A percentile compares a stretch with the other conserved stretches of the same genome.
phyloP scores from a whole-genome alignment of 2,113 vertebrate genomes.

The Sorex fumeus region DNA sequence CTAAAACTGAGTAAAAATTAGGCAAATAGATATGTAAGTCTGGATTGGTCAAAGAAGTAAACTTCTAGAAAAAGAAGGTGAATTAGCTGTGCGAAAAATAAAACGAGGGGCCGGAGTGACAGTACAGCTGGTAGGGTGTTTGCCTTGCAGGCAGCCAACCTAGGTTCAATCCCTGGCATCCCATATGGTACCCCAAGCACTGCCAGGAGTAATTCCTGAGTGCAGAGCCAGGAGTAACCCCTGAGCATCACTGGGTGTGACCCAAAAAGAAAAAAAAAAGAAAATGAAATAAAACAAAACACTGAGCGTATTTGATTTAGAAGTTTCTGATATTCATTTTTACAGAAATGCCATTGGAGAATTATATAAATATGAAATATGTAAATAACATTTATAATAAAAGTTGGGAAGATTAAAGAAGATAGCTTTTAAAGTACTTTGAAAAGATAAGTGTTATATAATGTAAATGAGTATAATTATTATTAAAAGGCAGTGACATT shows the following conservation, averaged over 20 bases:
- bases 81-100: neutral
- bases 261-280: too few relatives aligned
- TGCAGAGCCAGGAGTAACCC: too few relatives aligned
- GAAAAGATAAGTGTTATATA: neutral
- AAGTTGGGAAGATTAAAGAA: conserved; percentile 2
- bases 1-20: neutral
- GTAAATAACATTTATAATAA: conserved; percentile 58
- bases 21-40: neutral
- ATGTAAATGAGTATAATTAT: conserved; percentile 38
- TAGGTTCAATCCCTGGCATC: too few relatives aligned
- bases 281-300: conserved; percentile 18
- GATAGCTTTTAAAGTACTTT: neutral
- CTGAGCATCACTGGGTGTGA: too few relatives aligned
- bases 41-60: neutral
- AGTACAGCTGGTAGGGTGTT: too few relatives aligned
- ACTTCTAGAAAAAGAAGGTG: conserved; percentile 4
- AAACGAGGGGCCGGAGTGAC: too few relatives aligned
- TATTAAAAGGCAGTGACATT: conserved; percentile 50
- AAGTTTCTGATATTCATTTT: conserved; percentile 34
- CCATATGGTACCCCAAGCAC: too few relatives aligned
- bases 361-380: neutral
- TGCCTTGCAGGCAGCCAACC: too few relatives aligned
- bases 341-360: conserved; percentile 31
- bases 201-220: too few relatives aligned
- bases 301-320: neutral